Evolutionary conservation across 2,113 vertebrate genomes (phyloP), one percentile per base, ranked within the genome.

Genomic region (Erythrocebus patas): DNA sequence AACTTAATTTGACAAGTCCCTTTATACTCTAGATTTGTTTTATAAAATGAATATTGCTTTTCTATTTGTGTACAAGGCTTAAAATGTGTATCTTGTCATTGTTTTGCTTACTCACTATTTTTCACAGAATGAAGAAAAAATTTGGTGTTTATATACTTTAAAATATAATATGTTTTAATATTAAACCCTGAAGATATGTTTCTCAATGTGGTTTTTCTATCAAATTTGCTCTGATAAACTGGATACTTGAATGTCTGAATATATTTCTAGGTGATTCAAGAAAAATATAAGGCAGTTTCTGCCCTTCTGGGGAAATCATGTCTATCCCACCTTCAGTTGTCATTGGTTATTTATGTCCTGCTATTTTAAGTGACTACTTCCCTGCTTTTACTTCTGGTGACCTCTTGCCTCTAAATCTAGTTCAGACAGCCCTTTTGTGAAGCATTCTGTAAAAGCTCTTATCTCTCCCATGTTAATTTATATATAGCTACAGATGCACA

Each of bases 41-140:
- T 94, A 72, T 91, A 75, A 95, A 96, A 84, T 92, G 45, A 76
- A 50, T 79, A 76, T 75, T 94, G 72, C 23, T 80, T 97, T 96
- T 84, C 45, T 73, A 2, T 89, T 92, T 82, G 20, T 91, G 12
- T 80, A 38, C 8, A 59, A 76, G 40, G 30, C 87, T 93, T 95
- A 92, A 89, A 79, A 50, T 84, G 52, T 88, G n/a, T 13, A 61
- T 70, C 35, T 68, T 82, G 3, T 57, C 40, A 88, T 52, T 72
- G 4, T 57, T 91, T 90, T 70, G 20, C 57, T 93, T 86, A 30
- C 35, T 92, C 11, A 8, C 76, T 89, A 87, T 73, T 95, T 57
- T 90, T 89, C 55, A 86, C 22, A 89, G 82, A 82, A 61, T 55
- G 68, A 73, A 70, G 64, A 89, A 57, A 93, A 78, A 73, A 14